phyloP scores from a whole-genome alignment of 2,797 vertebrate genomes.

The Smutsia gigantea region DNA sequence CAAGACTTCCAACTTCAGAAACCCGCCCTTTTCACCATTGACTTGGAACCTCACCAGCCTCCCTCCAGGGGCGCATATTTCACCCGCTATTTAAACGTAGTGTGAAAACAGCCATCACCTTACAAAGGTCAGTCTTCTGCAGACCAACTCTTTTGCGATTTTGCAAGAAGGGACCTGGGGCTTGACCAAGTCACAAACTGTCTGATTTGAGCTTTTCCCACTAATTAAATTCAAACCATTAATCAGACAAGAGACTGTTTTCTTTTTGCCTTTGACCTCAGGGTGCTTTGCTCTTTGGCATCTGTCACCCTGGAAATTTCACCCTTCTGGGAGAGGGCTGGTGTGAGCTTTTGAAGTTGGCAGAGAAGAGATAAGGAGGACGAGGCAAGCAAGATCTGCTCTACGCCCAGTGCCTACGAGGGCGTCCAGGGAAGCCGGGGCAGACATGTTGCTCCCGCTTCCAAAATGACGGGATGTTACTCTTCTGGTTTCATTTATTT shows the following conservation, averaged over 20 bases:
- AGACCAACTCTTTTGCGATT: neutral
- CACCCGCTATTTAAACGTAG: neutral
- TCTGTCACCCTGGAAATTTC: neutral
- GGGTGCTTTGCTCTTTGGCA: neutral
- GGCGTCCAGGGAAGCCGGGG: accelerated
- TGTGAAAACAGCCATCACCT: neutral
- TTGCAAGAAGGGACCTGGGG: neutral
- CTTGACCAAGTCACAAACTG: neutral
- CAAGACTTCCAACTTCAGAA: neutral
- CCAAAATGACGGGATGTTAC: accelerated
- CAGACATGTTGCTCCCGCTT: accelerated
- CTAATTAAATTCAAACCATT: conserved; percentile 57
- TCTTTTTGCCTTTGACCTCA: conserved; percentile 63
- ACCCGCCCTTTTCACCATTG: neutral
- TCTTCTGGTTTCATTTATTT: accelerated
- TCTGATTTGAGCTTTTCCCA: neutral
- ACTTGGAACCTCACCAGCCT: neutral
- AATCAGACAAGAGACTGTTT: conserved; percentile 46
- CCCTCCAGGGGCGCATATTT: neutral
- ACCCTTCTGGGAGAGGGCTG: neutral
- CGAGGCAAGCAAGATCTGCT: neutral
- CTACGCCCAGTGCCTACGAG: neutral
- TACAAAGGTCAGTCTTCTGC: neutral
- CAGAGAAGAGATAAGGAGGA: neutral
- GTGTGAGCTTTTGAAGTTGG: neutral